phyloP scores from a whole-genome alignment of 2,888 invertebrate species.

The Idaea straminata region DNA sequence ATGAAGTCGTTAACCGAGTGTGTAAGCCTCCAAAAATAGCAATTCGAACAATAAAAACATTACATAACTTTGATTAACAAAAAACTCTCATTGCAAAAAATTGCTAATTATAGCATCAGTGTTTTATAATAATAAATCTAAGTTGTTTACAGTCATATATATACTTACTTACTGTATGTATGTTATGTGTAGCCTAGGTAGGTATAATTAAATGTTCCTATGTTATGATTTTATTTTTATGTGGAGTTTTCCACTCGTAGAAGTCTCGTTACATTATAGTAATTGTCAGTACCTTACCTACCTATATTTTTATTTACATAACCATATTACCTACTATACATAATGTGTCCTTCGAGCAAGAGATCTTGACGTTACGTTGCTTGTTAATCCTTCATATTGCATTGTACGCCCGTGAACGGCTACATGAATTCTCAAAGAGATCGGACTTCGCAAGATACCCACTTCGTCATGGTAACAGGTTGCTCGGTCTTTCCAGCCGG shows the following conservation, averaged over 20 bases:
- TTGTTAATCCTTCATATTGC: too few relatives aligned
- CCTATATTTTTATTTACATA: too few relatives aligned
- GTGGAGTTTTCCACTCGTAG: not conserved
- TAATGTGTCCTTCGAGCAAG: too few relatives aligned
- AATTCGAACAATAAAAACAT: not conserved
- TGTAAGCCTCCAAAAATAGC: not conserved
- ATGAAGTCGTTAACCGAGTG: constrained; percentile 19
- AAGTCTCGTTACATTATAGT: not conserved
- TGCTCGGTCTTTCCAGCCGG: too few relatives aligned
- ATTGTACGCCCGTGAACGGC: too few relatives aligned
- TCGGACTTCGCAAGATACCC: too few relatives aligned
- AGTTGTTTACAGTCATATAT: not conserved
- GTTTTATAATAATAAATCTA: not conserved
- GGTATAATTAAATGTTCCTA: not conserved
- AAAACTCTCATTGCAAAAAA: not conserved
- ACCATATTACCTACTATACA: too few relatives aligned
- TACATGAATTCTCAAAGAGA: too few relatives aligned
- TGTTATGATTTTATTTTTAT: not conserved
- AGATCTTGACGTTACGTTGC: too few relatives aligned
- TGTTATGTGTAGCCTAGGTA: not conserved
- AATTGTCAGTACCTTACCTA: too few relatives aligned
- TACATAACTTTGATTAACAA: not conserved
- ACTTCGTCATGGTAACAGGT: too few relatives aligned
- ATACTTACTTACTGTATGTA: not conserved
- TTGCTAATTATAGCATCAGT: not conserved